A percentile compares a stretch with the other conserved stretches of the same genome.
Evolutionary conservation across 2,888 invertebrate species (phyloP).

Genomic region (Calameuta pallipes): DNA sequence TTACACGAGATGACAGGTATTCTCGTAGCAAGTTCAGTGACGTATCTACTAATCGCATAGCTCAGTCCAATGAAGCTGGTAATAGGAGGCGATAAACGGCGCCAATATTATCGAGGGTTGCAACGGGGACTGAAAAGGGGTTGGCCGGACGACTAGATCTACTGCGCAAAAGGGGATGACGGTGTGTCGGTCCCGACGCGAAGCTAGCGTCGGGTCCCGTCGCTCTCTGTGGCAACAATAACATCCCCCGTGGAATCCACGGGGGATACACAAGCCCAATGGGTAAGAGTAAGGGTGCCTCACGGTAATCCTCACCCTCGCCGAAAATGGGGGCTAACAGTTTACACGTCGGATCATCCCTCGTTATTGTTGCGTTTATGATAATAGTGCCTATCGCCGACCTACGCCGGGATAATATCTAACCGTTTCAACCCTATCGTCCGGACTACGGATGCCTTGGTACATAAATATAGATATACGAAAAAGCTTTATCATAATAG

Average conservation of each 20-base stretch:
- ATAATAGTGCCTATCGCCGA: constrained; percentile 52
- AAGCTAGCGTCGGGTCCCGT: constrained; percentile 22
- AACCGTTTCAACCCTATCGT: constrained; percentile 6
- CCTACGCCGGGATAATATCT: constrained; percentile 11
- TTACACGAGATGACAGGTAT: no score
- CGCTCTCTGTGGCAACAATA: constrained; percentile 57
- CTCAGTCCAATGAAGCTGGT: constrained; percentile 58
- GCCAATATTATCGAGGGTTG: constrained; percentile 56
- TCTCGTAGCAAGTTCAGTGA: constrained; percentile 40
- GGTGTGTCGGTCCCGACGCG: constrained; percentile 10
- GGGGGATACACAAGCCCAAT: constrained; percentile 38
- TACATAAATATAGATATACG: no score
- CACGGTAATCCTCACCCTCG: constrained; percentile 58
- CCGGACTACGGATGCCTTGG: no score
- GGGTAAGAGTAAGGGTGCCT: constrained; percentile 25
- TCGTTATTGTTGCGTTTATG: constrained; percentile 66
- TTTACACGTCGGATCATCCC: constrained; percentile 66
- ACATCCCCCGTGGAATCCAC: constrained; percentile 57
- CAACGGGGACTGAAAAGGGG: neutral
- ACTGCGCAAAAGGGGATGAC: constrained; percentile 26
- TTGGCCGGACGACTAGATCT: no score
- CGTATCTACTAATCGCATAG: constrained; percentile 60
- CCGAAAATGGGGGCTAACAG: constrained; percentile 49
- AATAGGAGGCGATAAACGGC: constrained; percentile 62
- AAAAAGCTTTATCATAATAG: no score